Conservation (phyloP, 2,888 invertebrate species). For the Macroteleia sp. region DNA sequence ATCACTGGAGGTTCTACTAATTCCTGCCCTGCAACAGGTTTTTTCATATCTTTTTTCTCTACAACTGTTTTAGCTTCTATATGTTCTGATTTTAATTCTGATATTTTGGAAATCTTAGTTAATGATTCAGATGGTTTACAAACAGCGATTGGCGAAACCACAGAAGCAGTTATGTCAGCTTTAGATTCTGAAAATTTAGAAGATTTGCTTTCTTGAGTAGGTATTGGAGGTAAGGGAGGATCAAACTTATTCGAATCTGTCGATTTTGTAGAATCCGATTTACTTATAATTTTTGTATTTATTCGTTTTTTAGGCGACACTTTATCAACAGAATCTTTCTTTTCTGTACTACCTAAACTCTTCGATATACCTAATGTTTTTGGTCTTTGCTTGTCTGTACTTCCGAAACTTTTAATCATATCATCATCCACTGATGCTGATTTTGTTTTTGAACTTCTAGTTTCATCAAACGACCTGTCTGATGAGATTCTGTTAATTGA, state of each 20-base stretch:
- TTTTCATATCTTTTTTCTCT: conserved; percentile 72
- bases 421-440: conserved; percentile 82
- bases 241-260: conserved; percentile 51
- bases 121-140: conserved; percentile 74
- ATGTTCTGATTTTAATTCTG: conserved; percentile 41
- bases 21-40: conserved; percentile 84
- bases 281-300: conserved; percentile 85
- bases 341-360: conserved; percentile 80
- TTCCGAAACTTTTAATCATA: conserved; percentile 73
- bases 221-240: conserved; percentile 34
- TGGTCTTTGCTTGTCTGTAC: conserved; percentile 77
- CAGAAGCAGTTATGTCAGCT: conserved; percentile 84
- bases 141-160: too few relatives aligned
- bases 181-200: conserved; percentile 77
- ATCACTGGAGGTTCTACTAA: conserved; percentile 88
- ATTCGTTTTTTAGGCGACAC: conserved; percentile 77
- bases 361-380: conserved; percentile 82
- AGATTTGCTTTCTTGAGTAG: conserved; percentile 45
- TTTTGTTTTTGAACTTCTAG: conserved; percentile 75
- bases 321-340: conserved; percentile 78
- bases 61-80: conserved; percentile 65
- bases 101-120: not conserved
- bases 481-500: conserved; percentile 77
- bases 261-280: conserved; percentile 83
- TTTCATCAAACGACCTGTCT: conserved; percentile 77